Evolutionary conservation across 2,113 vertebrate genomes (phyloP).

Genomic region (Edolisoma coerulescens): DNA sequence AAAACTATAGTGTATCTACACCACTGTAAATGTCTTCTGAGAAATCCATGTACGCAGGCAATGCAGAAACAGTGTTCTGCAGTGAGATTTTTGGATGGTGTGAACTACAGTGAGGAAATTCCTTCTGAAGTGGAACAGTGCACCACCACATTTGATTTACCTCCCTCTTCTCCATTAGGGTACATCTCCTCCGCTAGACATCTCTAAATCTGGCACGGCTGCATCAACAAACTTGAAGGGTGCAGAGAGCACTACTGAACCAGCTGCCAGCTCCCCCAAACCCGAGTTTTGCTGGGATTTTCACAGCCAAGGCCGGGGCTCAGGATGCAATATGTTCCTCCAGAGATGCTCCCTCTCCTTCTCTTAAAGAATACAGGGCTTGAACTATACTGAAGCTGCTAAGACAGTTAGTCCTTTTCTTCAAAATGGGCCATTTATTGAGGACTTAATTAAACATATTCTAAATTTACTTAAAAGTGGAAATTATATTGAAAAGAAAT

Average conservation of each 20-base stretch:
- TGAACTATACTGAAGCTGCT: neutral
- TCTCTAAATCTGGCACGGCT: neutral
- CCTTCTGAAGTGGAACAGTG: neutral
- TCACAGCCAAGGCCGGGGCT: neutral
- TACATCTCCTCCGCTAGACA: neutral
- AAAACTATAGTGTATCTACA: neutral
- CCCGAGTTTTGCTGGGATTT: neutral
- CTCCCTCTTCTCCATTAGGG: neutral
- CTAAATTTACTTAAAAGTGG: neutral
- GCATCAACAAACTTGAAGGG: neutral
- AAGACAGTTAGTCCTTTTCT: neutral
- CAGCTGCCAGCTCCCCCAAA: neutral
- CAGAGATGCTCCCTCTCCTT: neutral
- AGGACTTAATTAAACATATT: neutral
- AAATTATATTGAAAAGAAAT: neutral
- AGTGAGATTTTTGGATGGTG: neutral
- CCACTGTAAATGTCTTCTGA: neutral
- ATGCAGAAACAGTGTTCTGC: neutral
- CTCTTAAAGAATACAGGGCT: neutral
- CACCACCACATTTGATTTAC: neutral
- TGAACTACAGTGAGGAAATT: neutral
- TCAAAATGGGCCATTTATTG: neutral
- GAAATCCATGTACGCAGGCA: neutral
- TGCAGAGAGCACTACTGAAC: neutral
- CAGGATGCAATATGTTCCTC: neutral